Percentiles rank a stretch among this genome's conserved stretches.
Conservation (phyloP, 92 coral and sea anemone species). For the Plumapathes pennacea region DNA sequence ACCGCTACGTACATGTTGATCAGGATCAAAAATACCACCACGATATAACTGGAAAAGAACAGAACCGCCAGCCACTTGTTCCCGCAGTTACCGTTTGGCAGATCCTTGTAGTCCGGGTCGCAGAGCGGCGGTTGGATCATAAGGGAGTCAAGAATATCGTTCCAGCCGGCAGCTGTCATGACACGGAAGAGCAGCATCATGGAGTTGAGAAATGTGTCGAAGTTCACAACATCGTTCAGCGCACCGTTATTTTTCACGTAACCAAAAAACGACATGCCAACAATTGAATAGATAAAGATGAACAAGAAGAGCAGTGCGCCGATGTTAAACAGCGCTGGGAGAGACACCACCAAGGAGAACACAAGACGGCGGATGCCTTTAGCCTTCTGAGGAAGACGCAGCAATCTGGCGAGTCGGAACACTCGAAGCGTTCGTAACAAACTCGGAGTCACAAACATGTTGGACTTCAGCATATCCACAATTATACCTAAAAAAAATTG, state of each 20-base stretch:
- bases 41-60: conserved; percentile 72
- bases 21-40: conserved; percentile 74
- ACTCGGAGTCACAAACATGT: conserved; percentile 75
- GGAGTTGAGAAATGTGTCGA: conserved; percentile 84
- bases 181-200: conserved; percentile 83
- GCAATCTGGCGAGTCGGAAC: conserved; percentile 84
- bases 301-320: conserved; percentile 86
- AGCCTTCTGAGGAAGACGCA: conserved; percentile 90
- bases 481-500: conserved; percentile 55
- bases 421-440: conserved; percentile 90
- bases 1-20: conserved; percentile 98
- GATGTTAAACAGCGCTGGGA: conserved; percentile 89
- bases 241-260: conserved; percentile 87
- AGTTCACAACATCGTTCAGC: conserved; percentile 87
- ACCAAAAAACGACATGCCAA: conserved; percentile 96
- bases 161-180: conserved; percentile 99
- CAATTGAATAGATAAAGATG: conserved; percentile 82
- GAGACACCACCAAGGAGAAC: conserved; percentile 77
- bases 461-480: conserved; percentile 57
- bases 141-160: conserved; percentile 82
- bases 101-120: conserved; percentile 69
- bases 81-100: conserved; percentile 85
- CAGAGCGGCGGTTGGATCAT: conserved; percentile 91
- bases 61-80: conserved; percentile 51
- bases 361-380: conserved; percentile 86